Base-by-base conservation (phyloP, 1,140 invertebrate species). In the Drosophila lowei region DNA sequence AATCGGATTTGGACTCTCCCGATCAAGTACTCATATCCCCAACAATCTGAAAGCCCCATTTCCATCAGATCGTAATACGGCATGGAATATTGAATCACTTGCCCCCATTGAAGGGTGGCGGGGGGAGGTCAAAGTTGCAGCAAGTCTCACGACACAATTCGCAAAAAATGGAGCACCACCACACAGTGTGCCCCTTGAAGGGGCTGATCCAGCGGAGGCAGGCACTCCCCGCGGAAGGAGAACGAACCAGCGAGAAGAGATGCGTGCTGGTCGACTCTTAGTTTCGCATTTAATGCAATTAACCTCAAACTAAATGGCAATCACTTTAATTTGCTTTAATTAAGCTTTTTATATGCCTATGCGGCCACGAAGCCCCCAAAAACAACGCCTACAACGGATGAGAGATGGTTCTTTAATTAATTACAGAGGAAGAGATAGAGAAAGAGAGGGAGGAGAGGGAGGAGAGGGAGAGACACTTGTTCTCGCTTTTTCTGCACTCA, bases 301-400 rank as follows among this genome's bases (percentile, higher is more conserved):
- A 88, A 88, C 84, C 84, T 89, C 84, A 88, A 88, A 89, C 84
- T 89, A 88, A 84, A 89, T 83, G 84, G 84, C 84, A 88, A 88
- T 88, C 84, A 89, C 79, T 89, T 89, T 88, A 88, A 88, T 88
- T 88, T 89, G 84, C 80, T 84, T 88, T 88, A 88, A 88, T 88
- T 88, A 88, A 88, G 84, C 84, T 84, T 38, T 84, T 89, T 80
- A 77, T 85, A 81, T 81, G 80, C 80, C 81, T 77, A 86, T 53
- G 54, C 58, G 43, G 23, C 23, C 16, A 47, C 30, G 63, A 61
- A 66, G 50, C 30, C 34, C 34, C 77, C 42, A 71, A 75, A 61
- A 75, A 71, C 57, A 64, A 80, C 81, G 80, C 80, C 80, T 70
- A 86, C 83, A 54, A 65, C 54, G 71, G 54, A 46, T 66, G 63